Base-by-base conservation (phyloP, 2,113 vertebrate genomes). In the Nerophis ophidion region DNA sequence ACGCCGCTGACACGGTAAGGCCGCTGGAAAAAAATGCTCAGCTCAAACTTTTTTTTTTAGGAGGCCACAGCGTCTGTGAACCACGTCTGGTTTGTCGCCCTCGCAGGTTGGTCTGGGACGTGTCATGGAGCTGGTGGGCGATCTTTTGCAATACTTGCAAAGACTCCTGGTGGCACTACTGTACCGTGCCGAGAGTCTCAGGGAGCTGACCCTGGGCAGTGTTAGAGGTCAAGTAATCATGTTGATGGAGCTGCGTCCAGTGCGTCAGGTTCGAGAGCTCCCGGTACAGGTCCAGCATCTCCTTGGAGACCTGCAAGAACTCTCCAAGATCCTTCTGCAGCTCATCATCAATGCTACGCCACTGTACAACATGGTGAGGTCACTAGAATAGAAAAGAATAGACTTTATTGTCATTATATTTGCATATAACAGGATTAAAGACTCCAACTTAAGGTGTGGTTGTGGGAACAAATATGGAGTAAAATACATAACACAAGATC, bases 321-420 rank as follows among this genome's bases (percentile, higher is more conserved):
- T 89, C 2, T 1, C 79, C 66, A 82, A 72, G 71, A 63, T 90
- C 56, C 75, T 82, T 8, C 66, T 89, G 46, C 88, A 89, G 77
- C 60, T 89, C 8, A 34, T 88, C 42, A 64, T 91, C 87, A 91
- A 90, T 68, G 68, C 62, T 66, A 89, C 83, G 0, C 87, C 85
- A 0, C 87, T 91, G 46, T 90, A 88, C 74, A 71, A 57, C 71
- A 47, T 87, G 87, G 89, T 89, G 71, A 78, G 80, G 19, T 16
- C 17, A 16, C 44, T n/a, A 13, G n/a, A n/a, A n/a, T n/a, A n/a
- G n/a, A n/a, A n/a, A n/a, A n/a, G n/a, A n/a, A n/a, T n/a, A n/a
- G n/a, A n/a, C n/a, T n/a, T n/a, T n/a, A n/a, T n/a, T n/a, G n/a
- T n/a, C n/a, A n/a, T n/a, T n/a, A n/a, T n/a, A n/a, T n/a, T n/a